Base-by-base conservation (phyloP, 2,888 invertebrate genomes). In the Drosophila vallismaia region DNA sequence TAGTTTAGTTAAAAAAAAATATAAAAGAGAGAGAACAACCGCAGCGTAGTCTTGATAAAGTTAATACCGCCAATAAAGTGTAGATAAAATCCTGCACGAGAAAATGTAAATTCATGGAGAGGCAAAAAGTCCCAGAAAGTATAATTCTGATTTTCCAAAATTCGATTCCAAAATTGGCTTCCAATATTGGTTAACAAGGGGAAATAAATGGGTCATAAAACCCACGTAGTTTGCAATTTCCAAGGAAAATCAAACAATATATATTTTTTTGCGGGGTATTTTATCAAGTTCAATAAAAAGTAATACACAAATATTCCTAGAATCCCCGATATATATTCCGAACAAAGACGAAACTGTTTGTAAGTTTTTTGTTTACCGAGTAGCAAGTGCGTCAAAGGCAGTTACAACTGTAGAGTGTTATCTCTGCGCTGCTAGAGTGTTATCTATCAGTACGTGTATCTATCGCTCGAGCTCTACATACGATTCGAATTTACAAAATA, bases 401-500 rank as follows among this genome's bases (percentile, higher is more conserved):
- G 29, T 59, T 58, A 31, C 46, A 60, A 60, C 14, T 59, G 60
- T 24, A 48, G 4, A 36, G 12, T 8, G 14, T n/a, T 44, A 63
- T 63, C 52, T 51, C 3, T 31, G 7, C n/a, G n/a, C 2, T 12
- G 36, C 12, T 36, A n/a, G n/a, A n/a, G n/a, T n/a, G n/a, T n/a
- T n/a, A 24, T 50, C 33, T 24, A 19, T 4, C 24, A 44, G 55
- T 56, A 48, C 50, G 24, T 33, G 38, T 50, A 69, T 69, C 49
- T 60, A 49, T 68, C 24, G 9, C 10, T 50, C 49, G 38, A 19
- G 49, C 9, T 24, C 44, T 26, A 14, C 49, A 38, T 49, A 36
- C 50, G 50, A 42, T 31, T 52, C 38, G 52, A 64, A 63, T 54
- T 69, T 60, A 49, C 69, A 33, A 70, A 71, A 50, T 42, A 31